Percentiles rank a stretch among this genome's conserved stretches.
These are phyloP conservation scores for Pristionchus fissidentatus DNA, from an alignment of 2,888 invertebrate species.

Conservation along the genomic window DNA sequence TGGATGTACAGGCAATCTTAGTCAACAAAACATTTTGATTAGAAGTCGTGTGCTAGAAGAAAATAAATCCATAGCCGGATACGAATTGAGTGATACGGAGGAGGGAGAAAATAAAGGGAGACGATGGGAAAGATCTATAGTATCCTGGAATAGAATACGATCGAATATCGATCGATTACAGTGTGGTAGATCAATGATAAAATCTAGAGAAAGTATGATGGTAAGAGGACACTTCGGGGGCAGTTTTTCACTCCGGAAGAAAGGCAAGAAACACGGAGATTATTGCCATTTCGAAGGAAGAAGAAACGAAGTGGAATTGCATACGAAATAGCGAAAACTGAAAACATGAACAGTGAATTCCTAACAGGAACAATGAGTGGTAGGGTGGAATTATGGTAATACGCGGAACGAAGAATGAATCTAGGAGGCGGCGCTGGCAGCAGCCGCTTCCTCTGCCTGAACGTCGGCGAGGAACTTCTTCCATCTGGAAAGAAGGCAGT, in stretches of 20 bases:
- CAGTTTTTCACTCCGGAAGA: constrained; percentile 1
- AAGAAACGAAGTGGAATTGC: background rate
- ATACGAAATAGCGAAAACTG: constrained; percentile 8
- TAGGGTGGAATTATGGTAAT: background rate
- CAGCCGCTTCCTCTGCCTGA: constrained; percentile 39
- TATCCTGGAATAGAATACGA: constrained; percentile 6
- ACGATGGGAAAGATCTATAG: constrained; percentile 20
- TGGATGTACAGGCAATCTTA: constrained; percentile 23
- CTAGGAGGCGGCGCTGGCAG: constrained; percentile 22
- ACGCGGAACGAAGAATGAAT: background rate
- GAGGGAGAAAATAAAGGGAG: background rate
- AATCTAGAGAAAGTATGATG: constrained; percentile 14
- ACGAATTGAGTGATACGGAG: constrained; percentile 16
- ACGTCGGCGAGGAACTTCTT: constrained; percentile 57
- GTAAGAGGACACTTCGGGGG: background rate
- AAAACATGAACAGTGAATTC: constrained; percentile 18
- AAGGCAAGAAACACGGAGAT: background rate
- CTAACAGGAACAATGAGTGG: constrained; percentile 2
- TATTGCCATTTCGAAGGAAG: constrained; percentile 32
- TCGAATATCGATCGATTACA: background rate
- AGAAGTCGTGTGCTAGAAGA: too few species aligned
- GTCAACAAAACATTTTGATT: constrained; percentile 9
- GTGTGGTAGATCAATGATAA: constrained; percentile 28
- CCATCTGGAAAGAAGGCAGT: constrained; percentile 55
- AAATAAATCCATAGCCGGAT: constrained; percentile 31